Evolutionary conservation across 2,113 vertebrate species (phyloP).

Genomic region (Phaetusa simplex): DNA sequence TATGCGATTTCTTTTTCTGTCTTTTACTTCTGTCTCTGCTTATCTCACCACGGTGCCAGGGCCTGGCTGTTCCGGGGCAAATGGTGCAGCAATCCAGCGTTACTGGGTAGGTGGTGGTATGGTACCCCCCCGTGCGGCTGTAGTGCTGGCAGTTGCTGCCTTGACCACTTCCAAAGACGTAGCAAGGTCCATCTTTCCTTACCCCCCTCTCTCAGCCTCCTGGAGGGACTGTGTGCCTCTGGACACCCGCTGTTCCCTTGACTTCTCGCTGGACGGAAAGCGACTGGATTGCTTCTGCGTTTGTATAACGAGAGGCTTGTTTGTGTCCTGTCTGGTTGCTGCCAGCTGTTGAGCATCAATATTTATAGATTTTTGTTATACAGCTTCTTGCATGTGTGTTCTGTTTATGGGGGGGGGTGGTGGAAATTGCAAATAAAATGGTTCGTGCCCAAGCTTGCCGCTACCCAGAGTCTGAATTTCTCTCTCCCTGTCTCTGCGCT

Average conservation of each 20-base stretch:
- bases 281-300: not conserved
- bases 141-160: not conserved
- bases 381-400: not conserved
- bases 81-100: not conserved
- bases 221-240: accelerated
- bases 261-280: not conserved
- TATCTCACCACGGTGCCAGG: accelerated
- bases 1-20: not conserved
- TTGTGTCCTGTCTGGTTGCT: not conserved
- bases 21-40: not conserved
- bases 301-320: not conserved
- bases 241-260: accelerated
- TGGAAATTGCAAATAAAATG: not conserved
- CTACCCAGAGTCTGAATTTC: not conserved
- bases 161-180: not conserved
- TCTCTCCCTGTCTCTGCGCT: not conserved
- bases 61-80: not conserved
- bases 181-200: not conserved
- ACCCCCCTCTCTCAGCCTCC: not conserved
- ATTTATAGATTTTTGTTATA: not conserved
- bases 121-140: accelerated
- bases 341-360: not conserved
- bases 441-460: not conserved
- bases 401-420: not conserved
- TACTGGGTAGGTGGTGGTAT: accelerated